These are phyloP conservation scores for Neoarius graeffei DNA, from an alignment of 2,113 vertebrate species.

Conservation along the genomic window DNA sequence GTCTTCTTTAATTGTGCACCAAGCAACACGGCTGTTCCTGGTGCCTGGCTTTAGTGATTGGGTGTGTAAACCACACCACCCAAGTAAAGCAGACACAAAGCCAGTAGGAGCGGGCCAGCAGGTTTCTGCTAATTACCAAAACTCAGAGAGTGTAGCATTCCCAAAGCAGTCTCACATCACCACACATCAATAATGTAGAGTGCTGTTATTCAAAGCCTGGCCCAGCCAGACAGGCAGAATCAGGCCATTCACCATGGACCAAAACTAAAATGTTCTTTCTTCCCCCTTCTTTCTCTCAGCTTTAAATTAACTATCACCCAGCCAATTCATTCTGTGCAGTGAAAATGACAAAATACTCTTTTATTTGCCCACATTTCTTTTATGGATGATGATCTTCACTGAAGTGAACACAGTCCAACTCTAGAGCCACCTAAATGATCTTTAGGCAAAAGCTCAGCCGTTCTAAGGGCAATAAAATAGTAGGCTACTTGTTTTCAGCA, in stretches of 20 bases:
- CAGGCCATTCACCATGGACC: conserved; percentile 33
- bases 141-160: conserved; percentile 46
- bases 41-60: conserved; percentile 23
- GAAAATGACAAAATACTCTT: conserved; percentile 18
- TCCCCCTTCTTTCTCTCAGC: conserved; percentile 38
- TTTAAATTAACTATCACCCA: conserved; percentile 26
- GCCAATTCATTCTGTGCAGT: conserved; percentile 24
- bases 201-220: conserved; percentile 41
- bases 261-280: conserved; percentile 16
- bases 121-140: conserved; percentile 47
- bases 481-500: conserved; percentile 19
- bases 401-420: conserved; percentile 55
- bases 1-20: not conserved
- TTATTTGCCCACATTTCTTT: conserved; percentile 26
- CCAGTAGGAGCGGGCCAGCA: conserved; percentile 33
- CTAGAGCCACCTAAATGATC: conserved; percentile 59
- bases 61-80: conserved; percentile 30
- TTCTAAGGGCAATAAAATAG: not conserved
- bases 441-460: conserved; percentile 58
- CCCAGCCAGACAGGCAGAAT: conserved; percentile 45
- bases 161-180: conserved; percentile 46
- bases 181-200: conserved; percentile 57
- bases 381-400: conserved; percentile 52
- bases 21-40: not conserved
- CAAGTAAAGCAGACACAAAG: conserved; percentile 43